These are phyloP conservation scores for Philaenus spumarius DNA, from an alignment of 1,140 invertebrate genomes.

Conservation along the genomic window DNA sequence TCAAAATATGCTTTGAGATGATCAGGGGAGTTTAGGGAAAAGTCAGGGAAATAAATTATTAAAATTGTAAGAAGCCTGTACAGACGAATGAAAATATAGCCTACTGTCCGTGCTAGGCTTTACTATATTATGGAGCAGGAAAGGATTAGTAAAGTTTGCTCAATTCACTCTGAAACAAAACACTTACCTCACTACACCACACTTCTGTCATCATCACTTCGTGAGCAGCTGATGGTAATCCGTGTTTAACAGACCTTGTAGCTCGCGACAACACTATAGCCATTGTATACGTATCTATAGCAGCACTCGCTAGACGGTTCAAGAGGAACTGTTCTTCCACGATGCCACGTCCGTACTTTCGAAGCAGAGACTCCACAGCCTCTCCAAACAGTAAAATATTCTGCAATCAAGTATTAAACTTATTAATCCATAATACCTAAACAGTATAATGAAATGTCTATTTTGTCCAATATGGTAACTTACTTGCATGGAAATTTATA, in stretches of 20 bases:
- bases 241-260: constrained; percentile 59
- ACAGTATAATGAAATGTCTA: too few relatives aligned
- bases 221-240: constrained; percentile 61
- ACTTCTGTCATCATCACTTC: constrained; percentile 69
- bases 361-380: constrained; percentile 72
- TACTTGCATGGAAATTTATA: too few relatives aligned
- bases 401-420: constrained; percentile 40
- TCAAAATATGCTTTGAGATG: too few relatives aligned
- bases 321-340: constrained; percentile 89
- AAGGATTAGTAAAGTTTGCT: not conserved
- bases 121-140: not conserved
- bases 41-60: too few relatives aligned
- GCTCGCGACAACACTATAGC: constrained; percentile 79
- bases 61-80: too few relatives aligned
- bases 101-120: not conserved
- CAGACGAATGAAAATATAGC: not conserved
- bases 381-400: constrained; percentile 76
- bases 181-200: constrained; percentile 71
- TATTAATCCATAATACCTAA: too few relatives aligned
- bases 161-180: not conserved
- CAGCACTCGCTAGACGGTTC: constrained; percentile 80
- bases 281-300: constrained; percentile 91
- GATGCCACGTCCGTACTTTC: constrained; percentile 84
- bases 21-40: too few relatives aligned
- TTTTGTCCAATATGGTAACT: too few relatives aligned